Percentiles rank a stretch among this genome's conserved stretches.
phyloP scores from a whole-genome alignment of 1,140 invertebrate species.

The Leptinotarsa defecta region DNA sequence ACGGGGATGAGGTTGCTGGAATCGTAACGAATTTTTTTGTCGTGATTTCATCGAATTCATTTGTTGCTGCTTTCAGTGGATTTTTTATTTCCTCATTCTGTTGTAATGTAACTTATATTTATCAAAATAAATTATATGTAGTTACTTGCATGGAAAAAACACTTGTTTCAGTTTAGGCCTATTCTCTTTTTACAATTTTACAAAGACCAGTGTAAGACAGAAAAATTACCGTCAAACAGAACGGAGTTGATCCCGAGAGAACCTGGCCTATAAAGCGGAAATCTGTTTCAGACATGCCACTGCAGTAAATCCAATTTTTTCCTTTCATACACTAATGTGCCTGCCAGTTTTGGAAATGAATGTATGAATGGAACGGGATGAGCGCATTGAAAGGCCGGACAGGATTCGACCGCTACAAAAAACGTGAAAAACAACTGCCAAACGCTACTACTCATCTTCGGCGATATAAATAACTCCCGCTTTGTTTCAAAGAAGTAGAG shows the following conservation, averaged over 20 bases:
- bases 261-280: neutral
- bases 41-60: too few relatives aligned
- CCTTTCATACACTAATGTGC: neutral
- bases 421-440: neutral
- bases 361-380: neutral
- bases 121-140: too few relatives aligned
- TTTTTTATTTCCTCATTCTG: too few relatives aligned
- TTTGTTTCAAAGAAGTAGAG: neutral
- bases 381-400: constrained; percentile 4
- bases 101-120: too few relatives aligned
- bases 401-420: neutral
- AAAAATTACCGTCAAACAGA: neutral
- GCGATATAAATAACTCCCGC: neutral
- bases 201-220: too few relatives aligned
- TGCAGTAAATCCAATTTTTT: constrained; percentile 6
- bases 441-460: neutral
- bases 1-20: too few relatives aligned
- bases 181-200: too few relatives aligned
- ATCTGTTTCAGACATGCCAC: constrained; percentile 5
- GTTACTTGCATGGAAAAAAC: too few relatives aligned
- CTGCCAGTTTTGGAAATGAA: constrained; percentile 1
- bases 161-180: too few relatives aligned
- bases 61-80: too few relatives aligned
- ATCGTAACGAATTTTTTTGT: too few relatives aligned
- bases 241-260: neutral